phyloP scores from a whole-genome alignment of 2,888 invertebrate species.

The Ormia ochracea region DNA sequence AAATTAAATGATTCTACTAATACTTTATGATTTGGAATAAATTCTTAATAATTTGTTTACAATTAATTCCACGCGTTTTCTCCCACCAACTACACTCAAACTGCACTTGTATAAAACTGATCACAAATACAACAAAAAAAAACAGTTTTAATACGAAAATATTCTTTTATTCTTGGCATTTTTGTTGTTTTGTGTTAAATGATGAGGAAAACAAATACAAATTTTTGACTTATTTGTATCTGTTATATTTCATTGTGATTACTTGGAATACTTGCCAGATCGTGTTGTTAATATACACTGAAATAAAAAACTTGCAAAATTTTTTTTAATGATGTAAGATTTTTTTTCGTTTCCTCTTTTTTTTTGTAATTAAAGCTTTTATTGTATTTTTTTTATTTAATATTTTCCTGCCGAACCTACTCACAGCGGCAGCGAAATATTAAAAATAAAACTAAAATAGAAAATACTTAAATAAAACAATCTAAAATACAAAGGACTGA shows the following conservation, averaged over 20 bases:
- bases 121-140: slow-evolving; percentile 36
- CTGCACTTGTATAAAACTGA: slow-evolving; percentile 48
- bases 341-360: too few species aligned
- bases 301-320: too few species aligned
- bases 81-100: slow-evolving; percentile 17
- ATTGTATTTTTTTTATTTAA: too few species aligned
- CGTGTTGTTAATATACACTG: background rate
- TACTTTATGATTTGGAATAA: slow-evolving; percentile 11
- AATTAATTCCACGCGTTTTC: slow-evolving; percentile 25
- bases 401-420: too few species aligned
- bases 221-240: slow-evolving; percentile 8
- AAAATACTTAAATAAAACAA: too few species aligned
- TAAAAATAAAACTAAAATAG: too few species aligned
- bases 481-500: too few species aligned
- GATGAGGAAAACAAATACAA: slow-evolving; percentile 17
- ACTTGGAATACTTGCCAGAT: slow-evolving; percentile 2
- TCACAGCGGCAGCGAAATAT: too few species aligned
- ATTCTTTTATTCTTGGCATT: background rate
- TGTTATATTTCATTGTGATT: background rate
- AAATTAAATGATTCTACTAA: slow-evolving; percentile 26
- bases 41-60: slow-evolving; percentile 36
- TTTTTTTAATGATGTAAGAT: too few species aligned
- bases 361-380: too few species aligned
- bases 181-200: slow-evolving; percentile 20
- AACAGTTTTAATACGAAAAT: slow-evolving; percentile 18